These are phyloP conservation scores for Dryococelus australis DNA, from an alignment of 2,888 invertebrate genomes.

Conservation along the genomic window DNA sequence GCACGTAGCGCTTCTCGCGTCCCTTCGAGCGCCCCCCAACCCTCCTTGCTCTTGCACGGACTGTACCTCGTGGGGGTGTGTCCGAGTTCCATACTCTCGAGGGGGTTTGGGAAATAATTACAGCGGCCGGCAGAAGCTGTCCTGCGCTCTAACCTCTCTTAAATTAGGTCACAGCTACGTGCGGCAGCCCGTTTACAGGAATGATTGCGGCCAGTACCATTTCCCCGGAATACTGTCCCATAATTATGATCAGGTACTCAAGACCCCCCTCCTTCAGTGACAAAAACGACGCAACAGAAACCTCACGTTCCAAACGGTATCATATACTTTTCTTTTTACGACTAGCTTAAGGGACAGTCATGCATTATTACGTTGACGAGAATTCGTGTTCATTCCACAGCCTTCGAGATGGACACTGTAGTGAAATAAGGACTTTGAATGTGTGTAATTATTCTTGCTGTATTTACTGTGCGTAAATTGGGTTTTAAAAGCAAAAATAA, in stretches of 20 bases:
- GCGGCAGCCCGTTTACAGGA: background rate
- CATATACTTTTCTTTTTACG: background rate
- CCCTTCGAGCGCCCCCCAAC: background rate
- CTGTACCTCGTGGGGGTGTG: background rate
- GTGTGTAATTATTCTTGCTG: no score
- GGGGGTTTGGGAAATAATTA: background rate
- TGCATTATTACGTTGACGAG: no score
- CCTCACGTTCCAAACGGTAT: background rate
- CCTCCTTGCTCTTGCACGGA: background rate
- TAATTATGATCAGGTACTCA: background rate
- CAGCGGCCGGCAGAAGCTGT: background rate
- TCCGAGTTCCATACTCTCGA: background rate
- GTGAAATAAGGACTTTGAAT: no score
- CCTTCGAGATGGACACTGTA: no score
- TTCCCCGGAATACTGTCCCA: background rate
- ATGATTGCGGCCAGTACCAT: background rate
- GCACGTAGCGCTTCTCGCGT: background rate
- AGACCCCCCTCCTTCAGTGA: background rate
- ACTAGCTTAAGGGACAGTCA: no score
- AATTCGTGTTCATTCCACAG: no score
- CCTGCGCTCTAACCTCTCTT: background rate
- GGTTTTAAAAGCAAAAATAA: no score
- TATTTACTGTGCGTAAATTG: no score
- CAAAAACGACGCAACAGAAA: background rate
- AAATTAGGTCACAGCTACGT: constrained; percentile 5